Evolutionary conservation across 2,113 vertebrate species (phyloP).

Genomic region (Heteronetta atricapilla): DNA sequence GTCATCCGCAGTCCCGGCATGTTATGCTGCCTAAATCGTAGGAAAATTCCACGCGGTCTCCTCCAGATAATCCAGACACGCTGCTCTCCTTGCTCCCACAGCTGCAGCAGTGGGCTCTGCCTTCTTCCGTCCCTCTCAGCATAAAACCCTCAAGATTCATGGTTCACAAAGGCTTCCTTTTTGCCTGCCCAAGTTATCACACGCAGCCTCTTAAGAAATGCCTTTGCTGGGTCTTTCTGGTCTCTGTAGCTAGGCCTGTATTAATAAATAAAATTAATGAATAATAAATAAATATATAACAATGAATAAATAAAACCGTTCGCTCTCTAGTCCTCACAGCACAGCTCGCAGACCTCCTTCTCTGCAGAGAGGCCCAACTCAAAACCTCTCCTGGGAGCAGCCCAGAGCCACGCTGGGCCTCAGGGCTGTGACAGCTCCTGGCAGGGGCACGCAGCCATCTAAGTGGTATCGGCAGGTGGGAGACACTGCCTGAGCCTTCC

Average conservation of each 20-base stretch:
- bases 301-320: not conserved
- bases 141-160: not conserved
- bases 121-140: not conserved
- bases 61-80: not conserved
- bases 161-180: not conserved
- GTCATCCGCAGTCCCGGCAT: not conserved
- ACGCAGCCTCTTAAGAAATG: not conserved
- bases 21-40: not conserved
- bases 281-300: not conserved
- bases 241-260: not conserved
- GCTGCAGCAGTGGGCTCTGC: not conserved
- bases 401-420: not conserved
- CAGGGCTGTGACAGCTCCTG: too few relatives aligned
- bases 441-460: not conserved
- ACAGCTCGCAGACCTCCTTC: not conserved
- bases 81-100: not conserved
- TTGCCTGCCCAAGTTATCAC: not conserved
- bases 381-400: not conserved
- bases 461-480: not conserved
- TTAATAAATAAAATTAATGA: not conserved
- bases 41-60: conserved; percentile 9
- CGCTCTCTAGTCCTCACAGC: not conserved
- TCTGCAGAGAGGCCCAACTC: not conserved
- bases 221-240: not conserved
- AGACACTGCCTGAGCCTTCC: not conserved